Conservation (phyloP, 1,140 invertebrate genomes). For the Mya arenaria region DNA sequence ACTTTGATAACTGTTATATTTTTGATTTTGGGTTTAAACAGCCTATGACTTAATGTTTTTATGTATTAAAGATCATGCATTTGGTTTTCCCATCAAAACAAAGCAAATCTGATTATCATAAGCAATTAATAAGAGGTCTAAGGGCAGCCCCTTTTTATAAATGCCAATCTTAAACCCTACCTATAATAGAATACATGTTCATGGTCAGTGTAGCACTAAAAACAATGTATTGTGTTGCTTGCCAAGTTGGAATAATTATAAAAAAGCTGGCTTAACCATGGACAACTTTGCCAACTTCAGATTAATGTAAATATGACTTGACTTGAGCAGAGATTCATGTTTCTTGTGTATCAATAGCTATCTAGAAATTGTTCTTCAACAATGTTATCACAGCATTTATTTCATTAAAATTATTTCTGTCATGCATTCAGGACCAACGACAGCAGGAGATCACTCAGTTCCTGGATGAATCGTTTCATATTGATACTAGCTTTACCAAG, state of each 20-base stretch:
- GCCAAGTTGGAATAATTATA: no score
- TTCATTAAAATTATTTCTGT: background rate
- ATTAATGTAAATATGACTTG: no score
- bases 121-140: no score
- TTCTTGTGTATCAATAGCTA: background rate
- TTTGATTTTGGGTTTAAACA: background rate
- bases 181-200: no score
- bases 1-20: background rate
- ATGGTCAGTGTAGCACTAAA: no score
- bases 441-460: slow-evolving; percentile 62
- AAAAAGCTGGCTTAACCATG: no score
- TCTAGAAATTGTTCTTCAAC: background rate
- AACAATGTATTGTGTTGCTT: no score
- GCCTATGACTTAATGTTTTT: background rate
- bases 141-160: no score
- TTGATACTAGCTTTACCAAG: slow-evolving; percentile 30
- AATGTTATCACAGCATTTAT: background rate
- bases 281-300: no score
- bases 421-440: slow-evolving; percentile 56
- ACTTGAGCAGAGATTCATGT: no score
- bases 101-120: no score
- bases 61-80: background rate
- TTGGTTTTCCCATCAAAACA: background rate
- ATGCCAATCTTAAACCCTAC: no score
- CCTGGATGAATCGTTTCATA: slow-evolving; percentile 67